These are phyloP conservation scores for Plemyria rubiginata DNA, from an alignment of 2,888 invertebrate species.

Conservation along the genomic window DNA sequence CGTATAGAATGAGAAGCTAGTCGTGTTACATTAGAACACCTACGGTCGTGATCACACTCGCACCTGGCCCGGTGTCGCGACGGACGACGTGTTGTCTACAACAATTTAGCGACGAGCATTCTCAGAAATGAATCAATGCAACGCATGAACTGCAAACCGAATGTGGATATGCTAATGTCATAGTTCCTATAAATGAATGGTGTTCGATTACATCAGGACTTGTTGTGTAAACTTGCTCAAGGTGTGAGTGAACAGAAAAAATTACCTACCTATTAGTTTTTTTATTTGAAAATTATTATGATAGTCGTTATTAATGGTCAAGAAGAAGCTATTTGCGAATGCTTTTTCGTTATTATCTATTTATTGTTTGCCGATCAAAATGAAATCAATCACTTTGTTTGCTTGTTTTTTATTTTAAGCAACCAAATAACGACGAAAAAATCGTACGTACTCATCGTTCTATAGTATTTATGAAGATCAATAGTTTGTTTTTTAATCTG, in stretches of 20 bases:
- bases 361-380: too few relatives aligned
- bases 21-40: slow-evolving; percentile 45
- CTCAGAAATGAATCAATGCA: slow-evolving; percentile 67
- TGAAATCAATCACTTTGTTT: too few relatives aligned
- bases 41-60: slow-evolving; percentile 64
- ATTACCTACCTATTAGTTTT: too few relatives aligned
- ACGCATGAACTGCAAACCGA: slow-evolving; percentile 58
- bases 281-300: too few relatives aligned
- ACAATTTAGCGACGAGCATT: slow-evolving; percentile 60
- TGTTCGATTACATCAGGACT: slow-evolving; percentile 58
- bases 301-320: not conserved
- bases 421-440: too few relatives aligned
- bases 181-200: slow-evolving; percentile 65
- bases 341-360: not conserved
- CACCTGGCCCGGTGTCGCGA: slow-evolving; percentile 59
- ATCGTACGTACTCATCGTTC: too few relatives aligned
- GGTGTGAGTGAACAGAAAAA: slow-evolving; percentile 1
- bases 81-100: slow-evolving; percentile 62
- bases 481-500: too few relatives aligned
- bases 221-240: too few relatives aligned
- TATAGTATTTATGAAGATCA: too few relatives aligned
- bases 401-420: too few relatives aligned
- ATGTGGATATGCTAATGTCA: slow-evolving; percentile 71
- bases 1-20: slow-evolving; percentile 26
- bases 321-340: too few relatives aligned